A percentile compares a stretch with the other conserved stretches of the same genome.
These are phyloP conservation scores for Stenotaenia linearis DNA, from an alignment of 2,888 invertebrate species.

Conservation along the genomic window DNA sequence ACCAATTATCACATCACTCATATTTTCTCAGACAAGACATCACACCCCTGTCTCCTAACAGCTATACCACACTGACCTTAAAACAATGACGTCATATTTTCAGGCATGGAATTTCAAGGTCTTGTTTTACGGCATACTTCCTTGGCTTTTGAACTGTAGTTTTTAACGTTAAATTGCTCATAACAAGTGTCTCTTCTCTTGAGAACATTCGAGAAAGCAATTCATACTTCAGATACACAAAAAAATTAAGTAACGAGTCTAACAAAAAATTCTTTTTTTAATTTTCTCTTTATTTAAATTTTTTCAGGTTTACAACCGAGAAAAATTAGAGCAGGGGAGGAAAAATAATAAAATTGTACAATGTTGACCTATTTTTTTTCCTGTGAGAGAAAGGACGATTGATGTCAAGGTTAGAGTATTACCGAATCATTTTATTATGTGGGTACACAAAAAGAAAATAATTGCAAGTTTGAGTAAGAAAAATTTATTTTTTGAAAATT, in stretches of 20 bases:
- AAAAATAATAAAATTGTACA: not conserved
- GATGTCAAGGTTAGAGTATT: constrained; percentile 8
- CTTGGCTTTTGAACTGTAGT: not conserved
- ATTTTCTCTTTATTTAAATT: not conserved
- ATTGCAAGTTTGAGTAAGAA: not conserved
- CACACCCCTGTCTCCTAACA: too few relatives aligned
- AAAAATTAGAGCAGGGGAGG: not conserved
- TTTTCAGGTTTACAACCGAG: too few relatives aligned
- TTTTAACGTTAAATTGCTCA: not conserved
- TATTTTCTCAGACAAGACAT: too few relatives aligned
- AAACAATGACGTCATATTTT: not conserved
- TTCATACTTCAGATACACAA: not conserved
- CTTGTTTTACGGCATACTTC: not conserved
- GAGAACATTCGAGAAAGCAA: not conserved
- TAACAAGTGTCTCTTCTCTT: not conserved
- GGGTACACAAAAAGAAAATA: not conserved
- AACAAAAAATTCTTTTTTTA: not conserved
- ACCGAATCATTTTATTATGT: not conserved
- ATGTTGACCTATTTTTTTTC: not conserved
- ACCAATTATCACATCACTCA: too few relatives aligned
- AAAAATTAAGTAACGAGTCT: not conserved
- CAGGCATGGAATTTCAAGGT: not conserved
- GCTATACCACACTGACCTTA: not conserved
- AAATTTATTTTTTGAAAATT: not conserved
- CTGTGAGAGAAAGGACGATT: not conserved